Base-by-base conservation (phyloP, 2,888 invertebrate genomes). In the Troglohyphantes excavatus region DNA sequence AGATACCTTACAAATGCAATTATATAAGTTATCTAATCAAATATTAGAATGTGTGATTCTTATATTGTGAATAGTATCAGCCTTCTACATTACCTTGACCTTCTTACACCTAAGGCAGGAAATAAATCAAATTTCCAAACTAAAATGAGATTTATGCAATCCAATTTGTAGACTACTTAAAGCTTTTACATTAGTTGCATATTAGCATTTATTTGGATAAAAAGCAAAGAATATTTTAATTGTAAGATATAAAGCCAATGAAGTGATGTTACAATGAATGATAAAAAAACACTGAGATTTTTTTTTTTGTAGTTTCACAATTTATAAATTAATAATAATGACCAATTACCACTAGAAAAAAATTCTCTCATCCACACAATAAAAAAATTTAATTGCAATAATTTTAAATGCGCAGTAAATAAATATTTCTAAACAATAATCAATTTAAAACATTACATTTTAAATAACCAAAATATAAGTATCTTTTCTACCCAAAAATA, bases 81-180 rank as follows among this genome's bases (percentile, higher is more conserved):
- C 27, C 19, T 29, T 75, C 21, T 21, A 61, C 61, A 75, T 75
- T 75, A 13, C 59, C 5, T 21, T 61, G 19, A 75, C 27, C 19
- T n/a, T n/a, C n/a, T 27, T 53, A 75, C 13, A 59, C 29, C 26
- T 75, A 9, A n/a, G 11, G 29, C 7, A 27, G 17, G 19, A 13
- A 33, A n/a, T 53, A 75, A 13, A 29, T 73, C 23, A 23, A 75
- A 61, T 29, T 61, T 53, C 13, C 21, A 0, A 21, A 53, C 23
- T 72, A 33, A 75, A 61, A 75, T 19, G 27, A 27, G 75, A 29
- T 29, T 9, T 29, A 61, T 43, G 59, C 27, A 75, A 75, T 29
- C 19, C 23, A 13, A 2, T 46, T 73, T 53, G 13, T 19, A 26
- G 26, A 23, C 43, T 17, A 27, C 26, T 46, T 53, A 73, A 27